A percentile compares a stretch with the other conserved stretches of the same genome.
These are phyloP conservation scores for Gambusia affinis DNA, from an alignment of 2,113 vertebrate genomes.

Conservation along the genomic window DNA sequence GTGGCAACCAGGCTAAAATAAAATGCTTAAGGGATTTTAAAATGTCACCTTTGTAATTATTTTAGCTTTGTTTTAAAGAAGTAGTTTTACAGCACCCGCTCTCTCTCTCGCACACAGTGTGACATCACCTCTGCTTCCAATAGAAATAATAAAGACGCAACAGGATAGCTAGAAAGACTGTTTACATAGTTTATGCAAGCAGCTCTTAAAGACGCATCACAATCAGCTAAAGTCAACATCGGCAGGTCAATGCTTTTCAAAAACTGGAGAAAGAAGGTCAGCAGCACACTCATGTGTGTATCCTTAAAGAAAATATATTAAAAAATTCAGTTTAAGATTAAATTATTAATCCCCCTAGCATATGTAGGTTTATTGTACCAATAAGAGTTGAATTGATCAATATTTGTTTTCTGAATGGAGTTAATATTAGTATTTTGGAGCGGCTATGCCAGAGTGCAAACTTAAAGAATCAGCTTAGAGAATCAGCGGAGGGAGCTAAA, in stretches of 20 bases:
- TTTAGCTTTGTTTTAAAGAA: background rate
- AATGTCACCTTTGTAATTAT: background rate
- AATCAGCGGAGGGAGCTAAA: background rate
- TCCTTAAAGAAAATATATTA: background rate
- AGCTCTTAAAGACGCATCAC: background rate
- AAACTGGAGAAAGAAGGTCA: background rate
- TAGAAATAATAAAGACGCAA: background rate
- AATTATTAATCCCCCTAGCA: background rate
- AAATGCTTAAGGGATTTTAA: background rate
- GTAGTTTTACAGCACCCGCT: background rate
- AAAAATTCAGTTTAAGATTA: background rate
- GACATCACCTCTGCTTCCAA: background rate
- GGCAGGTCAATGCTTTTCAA: background rate
- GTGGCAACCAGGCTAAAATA: background rate
- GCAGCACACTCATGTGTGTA: background rate
- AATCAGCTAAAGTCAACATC: background rate
- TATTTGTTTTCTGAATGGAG: background rate
- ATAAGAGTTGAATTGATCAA: background rate
- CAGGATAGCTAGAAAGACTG: background rate
- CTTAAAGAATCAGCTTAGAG: no score
- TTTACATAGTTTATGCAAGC: background rate
- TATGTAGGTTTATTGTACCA: background rate
- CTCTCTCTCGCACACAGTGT: background rate
- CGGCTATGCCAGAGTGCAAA: no score
- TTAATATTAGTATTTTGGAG: background rate